A percentile compares a stretch with the other conserved stretches of the same genome.
Conservation (phyloP, 2,888 invertebrate species). For the Protophormia terraenovae region DNA sequence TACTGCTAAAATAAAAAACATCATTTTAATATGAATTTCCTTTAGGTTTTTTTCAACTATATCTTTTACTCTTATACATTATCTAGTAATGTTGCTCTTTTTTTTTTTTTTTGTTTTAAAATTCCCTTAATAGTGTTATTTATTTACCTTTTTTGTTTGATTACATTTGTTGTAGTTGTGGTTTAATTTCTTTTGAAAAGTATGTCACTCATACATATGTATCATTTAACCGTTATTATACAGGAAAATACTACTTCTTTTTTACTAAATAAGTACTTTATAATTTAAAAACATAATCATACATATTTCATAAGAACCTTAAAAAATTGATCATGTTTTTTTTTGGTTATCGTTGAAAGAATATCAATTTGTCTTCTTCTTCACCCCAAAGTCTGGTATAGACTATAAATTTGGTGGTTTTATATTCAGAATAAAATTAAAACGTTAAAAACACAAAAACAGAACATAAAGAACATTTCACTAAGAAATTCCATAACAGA, state of each 20-base stretch:
- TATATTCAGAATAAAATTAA: slow-evolving; percentile 5
- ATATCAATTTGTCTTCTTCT: slow-evolving; percentile 43
- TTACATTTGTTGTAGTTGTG: neutral
- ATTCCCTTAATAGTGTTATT: too few species aligned
- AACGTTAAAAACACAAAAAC: neutral
- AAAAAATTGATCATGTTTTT: slow-evolving; percentile 20
- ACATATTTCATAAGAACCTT: neutral
- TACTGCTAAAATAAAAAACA: too few species aligned
- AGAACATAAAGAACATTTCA: slow-evolving; percentile 44
- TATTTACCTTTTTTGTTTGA: neutral
- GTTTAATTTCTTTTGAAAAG: slow-evolving; percentile 37
- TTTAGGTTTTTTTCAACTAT: too few species aligned
- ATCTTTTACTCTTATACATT: too few species aligned
- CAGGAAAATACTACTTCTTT: neutral
- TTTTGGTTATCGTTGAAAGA: slow-evolving; percentile 39
- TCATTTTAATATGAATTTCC: too few species aligned
- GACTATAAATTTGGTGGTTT: slow-evolving; percentile 41
- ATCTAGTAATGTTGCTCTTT: neutral
- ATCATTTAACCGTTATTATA: slow-evolving; percentile 42
- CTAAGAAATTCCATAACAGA: slow-evolving; percentile 38
- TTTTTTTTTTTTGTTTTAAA: neutral
- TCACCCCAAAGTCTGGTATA: too few species aligned
- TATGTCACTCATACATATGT: slow-evolving; percentile 48
- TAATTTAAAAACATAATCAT: neutral
- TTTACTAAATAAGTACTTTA: neutral